Evolutionary conservation across 2,797 vertebrate species (phyloP), one percentile per base, ranked within the genome.

Genomic region (Nannoperca australis): DNA sequence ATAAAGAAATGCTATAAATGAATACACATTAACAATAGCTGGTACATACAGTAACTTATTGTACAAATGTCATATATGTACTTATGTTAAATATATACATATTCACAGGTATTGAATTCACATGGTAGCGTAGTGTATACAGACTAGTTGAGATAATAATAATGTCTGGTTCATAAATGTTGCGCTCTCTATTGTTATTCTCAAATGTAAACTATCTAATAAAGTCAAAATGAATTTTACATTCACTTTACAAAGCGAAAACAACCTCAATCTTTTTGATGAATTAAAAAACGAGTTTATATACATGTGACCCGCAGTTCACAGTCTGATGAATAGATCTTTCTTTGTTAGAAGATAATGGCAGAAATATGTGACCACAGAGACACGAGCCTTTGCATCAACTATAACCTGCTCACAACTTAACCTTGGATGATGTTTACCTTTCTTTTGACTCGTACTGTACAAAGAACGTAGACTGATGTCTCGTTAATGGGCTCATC

Each of bases 341-440:
- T 1, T 65, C 67, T 81, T 84, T 79, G 64, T 80, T 6, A 14
- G 60, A 18, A 50, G 42, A 82, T 67, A 83, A 79, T 40, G 20
- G 60, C 30, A 44, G 24, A 71, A 80, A 72, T 49, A 32, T 66
- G 60, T 56, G 72, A 76, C 73, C 7, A 45, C 45, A n/a, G 45
- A 63, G 58, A 68, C 11, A 45, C 24, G 40, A 85, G 70, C 65
- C 50, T 86, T 73, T 70, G 50, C 73, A 76, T 90, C 86, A 82
- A 76, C 83, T 72, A 73, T 88, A 86, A 90, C 89, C 83, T 82
- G 88, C 88, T 89, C 91, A 32, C 76, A 83, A 38, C 79, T 87
- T 88, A 88, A 89, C 87, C 88, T 91, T 90, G 86, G 79, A 76
- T 58, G 75, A 87, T 81, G 84, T 88, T 90, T 79, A 65, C 81